These are phyloP conservation scores for Brienomyrus brachyistius DNA, from an alignment of 2,113 vertebrate species.

Conservation along the genomic window DNA sequence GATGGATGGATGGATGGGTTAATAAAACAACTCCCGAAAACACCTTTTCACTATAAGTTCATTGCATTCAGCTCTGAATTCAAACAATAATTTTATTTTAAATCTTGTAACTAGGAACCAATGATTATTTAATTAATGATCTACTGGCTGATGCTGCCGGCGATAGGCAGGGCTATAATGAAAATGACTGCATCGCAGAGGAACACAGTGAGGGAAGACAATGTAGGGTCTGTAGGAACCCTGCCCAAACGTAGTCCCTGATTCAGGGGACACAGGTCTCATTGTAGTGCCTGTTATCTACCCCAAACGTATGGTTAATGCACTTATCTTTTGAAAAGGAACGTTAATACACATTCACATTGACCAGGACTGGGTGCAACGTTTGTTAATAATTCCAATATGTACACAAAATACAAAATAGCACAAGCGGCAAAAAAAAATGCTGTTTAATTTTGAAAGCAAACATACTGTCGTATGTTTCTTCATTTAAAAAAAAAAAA, in stretches of 20 bases:
- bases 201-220: background rate
- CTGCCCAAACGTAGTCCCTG: background rate
- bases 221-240: background rate
- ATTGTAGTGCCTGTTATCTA: background rate
- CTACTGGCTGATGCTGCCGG: background rate
- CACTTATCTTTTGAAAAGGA: background rate
- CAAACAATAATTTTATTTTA: background rate
- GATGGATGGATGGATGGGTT: background rate
- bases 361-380: background rate
- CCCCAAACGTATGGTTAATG: background rate
- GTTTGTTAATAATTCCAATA: background rate
- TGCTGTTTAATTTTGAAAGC: background rate
- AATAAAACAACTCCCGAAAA: background rate
- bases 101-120: background rate
- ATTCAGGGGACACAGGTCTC: background rate
- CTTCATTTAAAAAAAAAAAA: background rate
- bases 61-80: background rate
- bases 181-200: background rate
- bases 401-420: background rate
- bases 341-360: background rate
- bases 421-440: background rate
- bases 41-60: background rate
- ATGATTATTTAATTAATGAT: background rate
- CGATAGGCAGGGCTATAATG: background rate
- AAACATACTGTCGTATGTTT: background rate